These are phyloP conservation scores for Bucco capensis DNA, from an alignment of 2,113 vertebrate species.

Conservation along the genomic window DNA sequence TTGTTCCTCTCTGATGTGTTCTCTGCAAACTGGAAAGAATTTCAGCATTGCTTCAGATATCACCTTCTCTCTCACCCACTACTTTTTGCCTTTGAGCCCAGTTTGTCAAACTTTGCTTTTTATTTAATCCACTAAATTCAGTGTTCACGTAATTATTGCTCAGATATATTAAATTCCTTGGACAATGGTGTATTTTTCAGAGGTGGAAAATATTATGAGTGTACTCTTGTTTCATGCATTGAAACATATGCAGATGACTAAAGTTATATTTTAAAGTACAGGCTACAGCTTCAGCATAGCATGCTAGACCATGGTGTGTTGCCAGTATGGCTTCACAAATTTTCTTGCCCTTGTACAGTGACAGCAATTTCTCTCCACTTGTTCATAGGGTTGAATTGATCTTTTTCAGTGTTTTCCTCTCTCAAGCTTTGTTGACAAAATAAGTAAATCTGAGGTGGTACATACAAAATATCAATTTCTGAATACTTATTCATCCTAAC, in stretches of 20 bases:
- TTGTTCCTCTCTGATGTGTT: background rate
- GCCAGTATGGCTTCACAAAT: background rate
- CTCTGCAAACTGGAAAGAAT: background rate
- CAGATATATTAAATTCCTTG: background rate
- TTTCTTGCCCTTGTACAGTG: background rate
- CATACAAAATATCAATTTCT: background rate
- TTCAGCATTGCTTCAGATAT: background rate
- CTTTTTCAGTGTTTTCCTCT: background rate
- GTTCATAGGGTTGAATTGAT: background rate
- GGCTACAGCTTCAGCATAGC: background rate
- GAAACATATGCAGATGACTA: background rate
- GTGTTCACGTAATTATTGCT: background rate
- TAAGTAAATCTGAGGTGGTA: background rate
- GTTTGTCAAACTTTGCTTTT: background rate
- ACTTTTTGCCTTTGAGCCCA: background rate
- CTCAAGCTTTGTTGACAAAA: background rate
- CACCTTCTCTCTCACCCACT: background rate
- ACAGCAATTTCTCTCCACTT: background rate
- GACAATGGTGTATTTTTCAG: background rate
- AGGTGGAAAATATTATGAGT: background rate
- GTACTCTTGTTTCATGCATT: background rate
- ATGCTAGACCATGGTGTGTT: background rate
- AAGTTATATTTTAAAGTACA: background rate
- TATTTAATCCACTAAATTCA: background rate
- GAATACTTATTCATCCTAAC: background rate